Base-by-base conservation (phyloP, 2,113 vertebrate species). In the Xyrauchen texanus region DNA sequence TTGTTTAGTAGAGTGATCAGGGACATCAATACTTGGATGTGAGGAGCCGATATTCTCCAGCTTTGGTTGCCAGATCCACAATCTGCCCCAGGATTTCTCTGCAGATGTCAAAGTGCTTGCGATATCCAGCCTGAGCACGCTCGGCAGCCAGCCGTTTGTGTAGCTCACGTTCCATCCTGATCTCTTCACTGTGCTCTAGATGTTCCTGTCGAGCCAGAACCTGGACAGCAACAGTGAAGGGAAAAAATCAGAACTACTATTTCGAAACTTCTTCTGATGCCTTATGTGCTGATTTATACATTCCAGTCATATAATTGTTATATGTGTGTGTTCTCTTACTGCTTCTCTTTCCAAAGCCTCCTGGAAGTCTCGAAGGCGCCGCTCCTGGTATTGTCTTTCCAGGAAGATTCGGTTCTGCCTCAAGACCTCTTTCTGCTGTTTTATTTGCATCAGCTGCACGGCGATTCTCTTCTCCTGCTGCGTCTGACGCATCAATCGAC, bases 361-460 rank as follows among this genome's bases (percentile, higher is more conserved):
- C 80, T 93, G 93, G 83, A 96, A 95, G 76, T 98, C 95, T 77
- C 86, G 93, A 60, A 92, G 92, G 13, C 94, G 88, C 72, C 93
- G 93, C 84, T 96, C 92, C 76, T 97, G 93, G 86, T 93, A 93
- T 55, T 99, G 96, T 49, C 92, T 94, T 89, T 98, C 95, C 82
- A 93, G 93, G 90, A 95, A 93, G 83, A 96, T 90, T 44, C 96
- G 93, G 88, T 97, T 98, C 83, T 95, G 92, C 68, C 88, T 89
- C 11, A 99, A 86, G 72, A 96, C 92, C 60, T 97, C 96, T 83
- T 98, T 99, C 78, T 98, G 94, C 57, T 90, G 91, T 3, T 94
- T 92, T 4, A 94, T 90, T 0, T 97, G 95, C 88, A 97, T 94
- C 34, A 99, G 95, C 87, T 98, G 94, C 68, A 94, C 89, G 0